A percentile compares a stretch with the other conserved stretches of the same genome.
phyloP scores from a whole-genome alignment of 2,113 vertebrate species.

The Pachycephala philippinensis region DNA sequence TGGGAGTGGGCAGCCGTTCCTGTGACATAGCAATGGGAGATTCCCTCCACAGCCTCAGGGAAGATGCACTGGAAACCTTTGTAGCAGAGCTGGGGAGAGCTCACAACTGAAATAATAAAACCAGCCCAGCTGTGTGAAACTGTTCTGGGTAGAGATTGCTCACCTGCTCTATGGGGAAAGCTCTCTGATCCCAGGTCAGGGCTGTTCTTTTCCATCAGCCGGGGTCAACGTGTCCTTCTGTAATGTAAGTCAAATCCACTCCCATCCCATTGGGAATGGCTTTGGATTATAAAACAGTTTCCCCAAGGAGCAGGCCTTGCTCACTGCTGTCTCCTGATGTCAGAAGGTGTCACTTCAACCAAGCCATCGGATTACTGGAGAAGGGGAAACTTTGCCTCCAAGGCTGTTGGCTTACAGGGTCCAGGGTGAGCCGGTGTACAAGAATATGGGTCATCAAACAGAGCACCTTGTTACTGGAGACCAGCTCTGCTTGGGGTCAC shows the following conservation, averaged over 20 bases:
- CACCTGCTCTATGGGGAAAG: background rate
- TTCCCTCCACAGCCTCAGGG: slow-evolving; percentile 12
- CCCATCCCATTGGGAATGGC: background rate
- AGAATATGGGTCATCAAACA: background rate
- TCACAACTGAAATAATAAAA: slow-evolving; percentile 31
- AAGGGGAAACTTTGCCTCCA: background rate
- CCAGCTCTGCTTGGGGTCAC: background rate
- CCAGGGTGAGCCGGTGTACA: background rate
- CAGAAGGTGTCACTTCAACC: background rate
- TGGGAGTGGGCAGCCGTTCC: background rate
- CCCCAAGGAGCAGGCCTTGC: background rate
- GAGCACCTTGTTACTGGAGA: background rate
- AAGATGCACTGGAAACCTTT: slow-evolving; percentile 23
- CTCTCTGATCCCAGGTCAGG: background rate
- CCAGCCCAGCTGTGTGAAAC: background rate
- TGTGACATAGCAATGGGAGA: background rate
- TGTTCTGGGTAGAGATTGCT: background rate
- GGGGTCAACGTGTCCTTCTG: background rate
- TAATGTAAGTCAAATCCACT: background rate
- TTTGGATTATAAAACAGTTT: background rate
- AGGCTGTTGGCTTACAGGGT: background rate
- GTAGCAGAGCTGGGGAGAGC: slow-evolving; percentile 34
- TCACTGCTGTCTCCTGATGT: background rate
- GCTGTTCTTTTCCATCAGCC: background rate
- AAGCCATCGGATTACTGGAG: background rate